These are phyloP conservation scores for Erpobdella octoculata DNA, from an alignment of 2,888 invertebrate species.

Conservation along the genomic window DNA sequence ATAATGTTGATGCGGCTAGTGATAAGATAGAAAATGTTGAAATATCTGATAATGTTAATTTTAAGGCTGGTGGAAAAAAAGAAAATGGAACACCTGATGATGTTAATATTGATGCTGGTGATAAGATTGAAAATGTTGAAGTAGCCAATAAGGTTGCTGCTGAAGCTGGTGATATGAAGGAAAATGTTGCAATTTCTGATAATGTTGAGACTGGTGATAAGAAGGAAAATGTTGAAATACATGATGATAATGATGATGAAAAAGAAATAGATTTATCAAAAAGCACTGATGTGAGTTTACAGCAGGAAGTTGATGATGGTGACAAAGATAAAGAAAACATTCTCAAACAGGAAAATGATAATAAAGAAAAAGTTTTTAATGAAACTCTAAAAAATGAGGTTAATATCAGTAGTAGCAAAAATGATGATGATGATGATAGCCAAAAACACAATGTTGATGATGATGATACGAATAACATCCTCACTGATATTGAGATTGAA, in stretches of 20 bases:
- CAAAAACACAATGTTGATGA: neutral
- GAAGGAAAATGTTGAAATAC: neutral
- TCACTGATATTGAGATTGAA: neutral
- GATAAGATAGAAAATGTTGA: neutral
- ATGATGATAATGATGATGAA: neutral
- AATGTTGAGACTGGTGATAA: neutral
- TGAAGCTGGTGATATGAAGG: neutral
- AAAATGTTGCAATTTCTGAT: neutral
- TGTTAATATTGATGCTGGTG: neutral
- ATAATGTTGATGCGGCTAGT: neutral
- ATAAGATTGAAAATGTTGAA: neutral
- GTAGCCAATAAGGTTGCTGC: neutral
- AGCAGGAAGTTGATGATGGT: neutral
- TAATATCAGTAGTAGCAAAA: neutral
- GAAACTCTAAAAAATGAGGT: neutral
- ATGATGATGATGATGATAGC: conserved; percentile 4
- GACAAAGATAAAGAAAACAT: neutral
- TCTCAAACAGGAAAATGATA: neutral
- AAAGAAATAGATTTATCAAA: neutral
- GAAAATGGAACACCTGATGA: neutral
- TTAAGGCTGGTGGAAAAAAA: neutral
- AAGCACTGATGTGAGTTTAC: neutral
- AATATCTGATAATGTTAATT: neutral
- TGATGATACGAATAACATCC: conserved; percentile 4
- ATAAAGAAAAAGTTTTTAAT: neutral